Conservation (phyloP, 64 coral and sea anemone genomes). For the Stichodactyla helianthus region DNA sequence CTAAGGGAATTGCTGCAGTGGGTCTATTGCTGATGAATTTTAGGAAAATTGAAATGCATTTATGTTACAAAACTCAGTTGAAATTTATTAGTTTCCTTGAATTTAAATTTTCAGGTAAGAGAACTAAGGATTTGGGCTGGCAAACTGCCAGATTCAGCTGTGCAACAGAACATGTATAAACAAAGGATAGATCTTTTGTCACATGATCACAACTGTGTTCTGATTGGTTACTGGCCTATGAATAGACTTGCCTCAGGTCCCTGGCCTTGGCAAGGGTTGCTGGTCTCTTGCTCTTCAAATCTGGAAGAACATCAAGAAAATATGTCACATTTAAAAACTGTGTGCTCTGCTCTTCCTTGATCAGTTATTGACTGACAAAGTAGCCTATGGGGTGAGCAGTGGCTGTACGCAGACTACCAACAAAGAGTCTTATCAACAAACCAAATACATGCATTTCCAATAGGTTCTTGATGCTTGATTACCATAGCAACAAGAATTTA, state of each 20-base stretch:
- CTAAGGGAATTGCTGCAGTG: no score
- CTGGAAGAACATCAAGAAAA: constrained; percentile 62
- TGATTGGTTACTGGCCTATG: constrained; percentile 94
- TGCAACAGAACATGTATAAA: constrained; percentile 77
- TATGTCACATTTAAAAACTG: constrained; percentile 53
- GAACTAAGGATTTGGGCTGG: constrained; percentile 86
- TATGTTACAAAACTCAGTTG: neutral
- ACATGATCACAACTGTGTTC: constrained; percentile 34
- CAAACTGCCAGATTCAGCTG: constrained; percentile 43
- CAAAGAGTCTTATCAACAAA: no score
- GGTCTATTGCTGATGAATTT: no score
- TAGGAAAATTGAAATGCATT: neutral
- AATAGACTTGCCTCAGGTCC: constrained; percentile 79
- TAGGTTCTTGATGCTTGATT: no score
- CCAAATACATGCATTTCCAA: no score
- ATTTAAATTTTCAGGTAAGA: constrained; percentile 46
- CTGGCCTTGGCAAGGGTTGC: constrained; percentile 84
- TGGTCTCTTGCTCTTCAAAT: constrained; percentile 67
- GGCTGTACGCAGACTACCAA: no score
- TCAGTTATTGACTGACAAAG: neutral
- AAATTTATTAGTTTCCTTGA: neutral
- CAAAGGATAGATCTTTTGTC: constrained; percentile 73
- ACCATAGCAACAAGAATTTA: no score
- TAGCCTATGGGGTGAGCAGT: no score
- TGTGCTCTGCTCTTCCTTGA: constrained; percentile 55